Evolutionary conservation across 30 jellyfish, hydroid and myxozoan genomes (phyloP).

Genomic region (Hydra vulgaris): DNA sequence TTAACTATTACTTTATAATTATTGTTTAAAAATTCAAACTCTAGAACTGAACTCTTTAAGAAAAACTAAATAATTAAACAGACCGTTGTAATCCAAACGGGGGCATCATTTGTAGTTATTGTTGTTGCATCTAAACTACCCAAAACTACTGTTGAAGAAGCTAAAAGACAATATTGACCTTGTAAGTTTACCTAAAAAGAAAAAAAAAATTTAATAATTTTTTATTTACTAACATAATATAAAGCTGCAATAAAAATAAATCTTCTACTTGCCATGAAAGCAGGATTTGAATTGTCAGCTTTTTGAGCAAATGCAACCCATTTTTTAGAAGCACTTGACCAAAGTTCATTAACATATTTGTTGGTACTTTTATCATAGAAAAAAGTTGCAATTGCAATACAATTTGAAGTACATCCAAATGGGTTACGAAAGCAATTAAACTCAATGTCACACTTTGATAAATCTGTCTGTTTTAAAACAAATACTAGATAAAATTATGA

Average conservation of each 20-base stretch:
- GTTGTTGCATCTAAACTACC: neutral
- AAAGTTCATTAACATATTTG: neutral
- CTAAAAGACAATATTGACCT: neutral
- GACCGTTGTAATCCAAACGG: neutral
- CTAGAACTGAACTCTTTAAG: too few species aligned
- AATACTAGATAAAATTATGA: neutral
- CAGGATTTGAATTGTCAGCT: neutral
- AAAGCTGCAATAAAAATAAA: too few species aligned
- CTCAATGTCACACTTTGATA: slow-evolving; percentile 6
- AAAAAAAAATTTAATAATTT: too few species aligned
- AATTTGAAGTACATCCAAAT: neutral
- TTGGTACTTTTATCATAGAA: neutral
- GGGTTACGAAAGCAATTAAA: slow-evolving; percentile 16
- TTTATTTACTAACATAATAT: too few species aligned
- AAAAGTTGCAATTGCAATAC: slow-evolving; percentile 13
- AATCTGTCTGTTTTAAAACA: slow-evolving; percentile 1
- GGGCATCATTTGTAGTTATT: neutral
- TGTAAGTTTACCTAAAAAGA: neutral
- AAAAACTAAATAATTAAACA: too few species aligned
- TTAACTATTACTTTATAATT: too few species aligned
- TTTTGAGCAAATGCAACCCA: slow-evolving; percentile 5
- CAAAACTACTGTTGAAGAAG: neutral
- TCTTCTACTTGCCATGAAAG: neutral
- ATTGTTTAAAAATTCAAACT: too few species aligned
- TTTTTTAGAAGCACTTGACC: neutral